Percentiles rank a stretch among this genome's conserved stretches.
phyloP scores from a whole-genome alignment of 2,888 invertebrate species.

The Liposcelis brunnea region DNA sequence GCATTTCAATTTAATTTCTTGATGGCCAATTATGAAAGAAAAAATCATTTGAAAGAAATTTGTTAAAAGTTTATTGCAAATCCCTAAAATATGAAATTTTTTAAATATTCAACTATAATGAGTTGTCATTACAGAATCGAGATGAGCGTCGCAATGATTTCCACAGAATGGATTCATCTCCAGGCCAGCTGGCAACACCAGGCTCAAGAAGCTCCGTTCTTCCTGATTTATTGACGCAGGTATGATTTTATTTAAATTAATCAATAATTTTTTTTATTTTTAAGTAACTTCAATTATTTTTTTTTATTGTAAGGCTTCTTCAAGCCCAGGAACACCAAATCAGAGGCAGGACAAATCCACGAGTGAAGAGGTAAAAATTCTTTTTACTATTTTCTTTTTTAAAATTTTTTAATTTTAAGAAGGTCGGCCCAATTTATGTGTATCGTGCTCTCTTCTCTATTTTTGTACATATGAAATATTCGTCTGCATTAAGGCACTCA shows the following conservation, averaged over 20 bases:
- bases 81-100: no score
- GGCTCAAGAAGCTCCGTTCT: conserved; percentile 74
- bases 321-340: conserved; percentile 65
- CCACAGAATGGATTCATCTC: conserved; percentile 32
- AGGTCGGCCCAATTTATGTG: no score
- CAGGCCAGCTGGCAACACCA: conserved; percentile 25
- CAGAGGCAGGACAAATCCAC: conserved; percentile 82
- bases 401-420: neutral
- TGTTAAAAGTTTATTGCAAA: no score
- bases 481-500: no score
- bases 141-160: conserved; percentile 31
- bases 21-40: no score
- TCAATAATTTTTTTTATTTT: neutral
- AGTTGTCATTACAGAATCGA: conserved; percentile 17
- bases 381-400: neutral
- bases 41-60: no score
- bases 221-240: conserved; percentile 87
- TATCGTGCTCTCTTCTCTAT: neutral
- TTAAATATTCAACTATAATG: neutral
- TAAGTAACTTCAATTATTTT: conserved; percentile 1
- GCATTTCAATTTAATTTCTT: no score
- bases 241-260: conserved; percentile 20
- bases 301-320: conserved; percentile 22
- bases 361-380: conserved; percentile 71
- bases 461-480: neutral